These are phyloP conservation scores for Tetramorium simillimum DNA, from an alignment of 1,140 invertebrate species.

Conservation along the genomic window DNA sequence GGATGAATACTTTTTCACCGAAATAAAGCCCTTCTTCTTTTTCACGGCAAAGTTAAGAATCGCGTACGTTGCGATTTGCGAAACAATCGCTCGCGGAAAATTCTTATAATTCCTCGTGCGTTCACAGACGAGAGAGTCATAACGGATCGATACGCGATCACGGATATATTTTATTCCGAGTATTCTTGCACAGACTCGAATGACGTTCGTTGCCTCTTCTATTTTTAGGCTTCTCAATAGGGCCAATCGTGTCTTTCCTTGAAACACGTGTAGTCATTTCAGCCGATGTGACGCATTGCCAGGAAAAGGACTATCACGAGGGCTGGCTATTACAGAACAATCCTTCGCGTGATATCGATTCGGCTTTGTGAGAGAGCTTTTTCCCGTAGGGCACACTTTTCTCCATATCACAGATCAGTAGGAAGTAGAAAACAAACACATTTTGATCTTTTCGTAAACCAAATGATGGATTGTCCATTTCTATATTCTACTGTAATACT, in stretches of 20 bases:
- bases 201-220: slow-evolving; percentile 42
- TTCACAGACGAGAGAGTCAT: background rate
- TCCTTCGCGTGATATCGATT: slow-evolving; percentile 59
- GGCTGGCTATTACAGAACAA: slow-evolving; percentile 67
- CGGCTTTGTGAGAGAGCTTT: slow-evolving; percentile 29
- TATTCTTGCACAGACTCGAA: slow-evolving; percentile 25
- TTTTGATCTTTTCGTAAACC: slow-evolving; percentile 7
- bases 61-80: slow-evolving; percentile 50
- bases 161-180: background rate
- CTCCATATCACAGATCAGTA: slow-evolving; percentile 16
- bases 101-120: background rate
- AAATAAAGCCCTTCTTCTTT: slow-evolving; percentile 49
- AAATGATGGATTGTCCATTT: background rate
- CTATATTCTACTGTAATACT: slow-evolving; percentile 12
- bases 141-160: background rate
- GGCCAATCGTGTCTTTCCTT: slow-evolving; percentile 26
- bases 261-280: slow-evolving; percentile 66
- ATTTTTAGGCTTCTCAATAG: slow-evolving; percentile 32
- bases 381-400: slow-evolving; percentile 24
- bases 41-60: slow-evolving; percentile 46
- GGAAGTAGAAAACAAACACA: slow-evolving; percentile 16
- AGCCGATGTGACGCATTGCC: slow-evolving; percentile 56
- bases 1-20: slow-evolving; percentile 68
- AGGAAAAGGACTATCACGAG: slow-evolving; percentile 39
- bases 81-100: slow-evolving; percentile 41